A percentile compares a stretch with the other conserved stretches of the same genome.
phyloP scores from a whole-genome alignment of 2,888 invertebrate genomes.

The Bembecia ichneumoniformis region DNA sequence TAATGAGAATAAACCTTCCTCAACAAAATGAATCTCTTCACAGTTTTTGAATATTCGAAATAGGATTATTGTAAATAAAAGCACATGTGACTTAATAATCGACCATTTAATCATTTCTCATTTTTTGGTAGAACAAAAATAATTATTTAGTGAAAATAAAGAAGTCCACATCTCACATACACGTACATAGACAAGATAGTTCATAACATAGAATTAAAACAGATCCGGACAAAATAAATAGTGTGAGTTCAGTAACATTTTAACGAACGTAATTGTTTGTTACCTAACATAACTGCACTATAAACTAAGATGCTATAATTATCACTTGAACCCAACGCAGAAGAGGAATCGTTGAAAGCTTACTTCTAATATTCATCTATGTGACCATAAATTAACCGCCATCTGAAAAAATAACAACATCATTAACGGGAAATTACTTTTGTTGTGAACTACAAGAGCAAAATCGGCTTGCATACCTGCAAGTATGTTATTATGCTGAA shows the following conservation, averaged over 20 bases:
- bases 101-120: conserved; percentile 60
- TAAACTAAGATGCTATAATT: conserved; percentile 62
- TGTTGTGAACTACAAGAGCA: neutral
- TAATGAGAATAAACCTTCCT: too few relatives aligned
- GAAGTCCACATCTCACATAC: conserved; percentile 65
- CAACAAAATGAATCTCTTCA: too few relatives aligned
- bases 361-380: conserved; percentile 64
- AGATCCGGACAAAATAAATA: conserved; percentile 71
- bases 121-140: conserved; percentile 70
- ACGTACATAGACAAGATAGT: conserved; percentile 22
- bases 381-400: conserved; percentile 43
- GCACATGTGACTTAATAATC: conserved; percentile 7
- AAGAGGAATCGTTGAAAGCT: conserved; percentile 67
- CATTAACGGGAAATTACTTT: neutral
- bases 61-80: conserved; percentile 11
- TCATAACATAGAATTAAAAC: conserved; percentile 59
- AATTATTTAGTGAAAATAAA: conserved; percentile 43
- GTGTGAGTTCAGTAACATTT: conserved; percentile 52
- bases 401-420: conserved; percentile 47
- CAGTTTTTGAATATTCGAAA: too few relatives aligned
- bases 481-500: conserved; percentile 27
- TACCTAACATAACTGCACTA: conserved; percentile 62
- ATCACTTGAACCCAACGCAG: conserved; percentile 68
- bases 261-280: conserved; percentile 50
- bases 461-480: conserved; percentile 33